These are phyloP conservation scores for Mionectes macconnelli DNA, from an alignment of 2,113 vertebrate genomes.

Conservation along the genomic window DNA sequence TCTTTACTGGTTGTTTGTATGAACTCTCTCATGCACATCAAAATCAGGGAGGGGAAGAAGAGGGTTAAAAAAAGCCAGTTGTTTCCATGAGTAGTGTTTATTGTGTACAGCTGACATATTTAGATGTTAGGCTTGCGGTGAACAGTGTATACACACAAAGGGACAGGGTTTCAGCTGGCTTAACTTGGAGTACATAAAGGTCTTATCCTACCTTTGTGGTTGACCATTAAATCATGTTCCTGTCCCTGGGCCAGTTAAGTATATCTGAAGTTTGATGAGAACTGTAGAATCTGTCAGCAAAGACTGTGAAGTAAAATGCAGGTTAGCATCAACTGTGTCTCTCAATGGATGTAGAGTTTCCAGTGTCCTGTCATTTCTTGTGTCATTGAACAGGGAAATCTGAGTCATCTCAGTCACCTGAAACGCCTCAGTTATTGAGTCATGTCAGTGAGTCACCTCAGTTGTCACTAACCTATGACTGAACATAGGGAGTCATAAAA, in stretches of 20 bases:
- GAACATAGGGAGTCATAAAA: background rate
- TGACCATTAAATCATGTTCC: background rate
- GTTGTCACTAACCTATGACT: background rate
- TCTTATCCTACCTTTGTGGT: background rate
- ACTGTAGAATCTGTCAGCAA: background rate
- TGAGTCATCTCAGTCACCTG: background rate
- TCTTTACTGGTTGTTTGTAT: background rate
- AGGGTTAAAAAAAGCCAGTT: background rate
- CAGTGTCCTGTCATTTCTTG: background rate
- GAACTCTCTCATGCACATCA: background rate
- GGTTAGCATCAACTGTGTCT: background rate
- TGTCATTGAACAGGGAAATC: background rate
- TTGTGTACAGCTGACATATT: background rate
- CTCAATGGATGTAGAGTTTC: background rate
- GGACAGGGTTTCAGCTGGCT: background rate
- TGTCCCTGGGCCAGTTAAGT: background rate
- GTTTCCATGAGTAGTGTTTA: background rate
- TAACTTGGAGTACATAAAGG: background rate
- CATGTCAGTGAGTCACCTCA: background rate
- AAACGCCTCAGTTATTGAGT: background rate
- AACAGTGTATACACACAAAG: background rate
- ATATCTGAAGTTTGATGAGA: background rate
- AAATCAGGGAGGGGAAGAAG: background rate
- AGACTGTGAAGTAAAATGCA: background rate
- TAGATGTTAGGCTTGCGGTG: background rate